These are phyloP conservation scores for Heliothis peltigera DNA, from an alignment of 2,888 invertebrate genomes.

Conservation along the genomic window DNA sequence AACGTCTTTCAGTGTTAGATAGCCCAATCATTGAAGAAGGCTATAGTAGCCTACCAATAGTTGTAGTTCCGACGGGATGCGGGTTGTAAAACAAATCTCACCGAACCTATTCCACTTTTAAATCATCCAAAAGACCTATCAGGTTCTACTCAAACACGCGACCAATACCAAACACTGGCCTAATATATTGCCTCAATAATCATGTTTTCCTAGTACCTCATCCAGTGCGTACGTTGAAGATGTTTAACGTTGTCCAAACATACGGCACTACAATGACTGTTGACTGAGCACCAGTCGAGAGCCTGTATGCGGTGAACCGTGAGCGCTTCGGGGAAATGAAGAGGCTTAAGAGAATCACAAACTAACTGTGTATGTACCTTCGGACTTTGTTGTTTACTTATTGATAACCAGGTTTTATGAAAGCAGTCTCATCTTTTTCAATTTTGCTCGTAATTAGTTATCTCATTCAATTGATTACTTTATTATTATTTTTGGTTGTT, in stretches of 20 bases:
- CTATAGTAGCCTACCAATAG: too few species aligned
- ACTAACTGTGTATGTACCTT: constrained; percentile 53
- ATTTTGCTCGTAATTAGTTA: too few species aligned
- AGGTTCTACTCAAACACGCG: not conserved
- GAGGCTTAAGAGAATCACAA: constrained; percentile 57
- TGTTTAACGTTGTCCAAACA: constrained; percentile 66
- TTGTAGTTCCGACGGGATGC: too few species aligned
- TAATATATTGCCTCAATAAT: constrained; percentile 51
- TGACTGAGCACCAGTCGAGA: constrained; percentile 64
- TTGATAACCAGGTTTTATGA: not conserved
- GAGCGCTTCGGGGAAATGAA: constrained; percentile 57
- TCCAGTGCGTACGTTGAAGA: constrained; percentile 55
- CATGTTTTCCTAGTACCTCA: constrained; percentile 43
- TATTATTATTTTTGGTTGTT: too few species aligned
- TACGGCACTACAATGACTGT: constrained; percentile 62
- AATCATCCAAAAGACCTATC: not conserved
- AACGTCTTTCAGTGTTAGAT: too few species aligned
- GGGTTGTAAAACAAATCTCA: too few species aligned
- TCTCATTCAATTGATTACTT: too few species aligned
- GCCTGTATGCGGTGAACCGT: constrained; percentile 60
- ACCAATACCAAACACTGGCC: constrained; percentile 21
- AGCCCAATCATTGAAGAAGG: too few species aligned
- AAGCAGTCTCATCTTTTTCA: too few species aligned
- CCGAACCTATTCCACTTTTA: too few species aligned
- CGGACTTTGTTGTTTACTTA: constrained; percentile 32